A percentile compares a stretch with the other conserved stretches of the same genome.
phyloP scores from a whole-genome alignment of 1,140 invertebrate genomes.

The Anastatus disparis region DNA sequence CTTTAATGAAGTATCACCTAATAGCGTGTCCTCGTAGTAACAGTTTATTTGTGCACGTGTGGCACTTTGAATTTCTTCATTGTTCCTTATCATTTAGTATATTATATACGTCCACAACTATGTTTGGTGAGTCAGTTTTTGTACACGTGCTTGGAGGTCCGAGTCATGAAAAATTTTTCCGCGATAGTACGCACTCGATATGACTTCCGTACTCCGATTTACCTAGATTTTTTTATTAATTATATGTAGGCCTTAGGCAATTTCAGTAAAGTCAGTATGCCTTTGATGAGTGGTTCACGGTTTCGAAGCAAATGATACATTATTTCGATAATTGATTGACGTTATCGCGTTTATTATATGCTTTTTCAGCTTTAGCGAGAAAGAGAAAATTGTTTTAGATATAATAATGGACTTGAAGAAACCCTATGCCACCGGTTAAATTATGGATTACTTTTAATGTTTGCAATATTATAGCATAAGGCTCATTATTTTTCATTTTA shows the following conservation, averaged over 20 bases:
- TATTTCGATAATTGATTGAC: no score
- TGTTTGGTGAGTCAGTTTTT: no score
- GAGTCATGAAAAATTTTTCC: no score
- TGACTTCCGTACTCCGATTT: neutral
- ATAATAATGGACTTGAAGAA: neutral
- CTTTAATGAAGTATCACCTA: neutral
- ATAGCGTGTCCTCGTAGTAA: neutral
- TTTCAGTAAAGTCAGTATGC: neutral
- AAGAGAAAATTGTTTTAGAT: neutral
- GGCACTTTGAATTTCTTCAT: constrained; percentile 34
- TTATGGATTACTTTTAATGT: no score
- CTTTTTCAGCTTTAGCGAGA: neutral
- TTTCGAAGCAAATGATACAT: neutral
- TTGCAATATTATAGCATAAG: no score
- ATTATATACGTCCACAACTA: no score
- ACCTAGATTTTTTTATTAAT: neutral
- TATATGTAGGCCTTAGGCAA: neutral
- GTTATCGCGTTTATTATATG: neutral
- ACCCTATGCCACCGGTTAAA: no score
- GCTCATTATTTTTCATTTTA: no score
- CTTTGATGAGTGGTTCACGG: neutral
- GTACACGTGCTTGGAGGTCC: no score
- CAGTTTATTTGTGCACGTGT: neutral
- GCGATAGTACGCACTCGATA: neutral
- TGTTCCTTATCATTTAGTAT: constrained; percentile 29